Base-by-base conservation (phyloP, 2,113 vertebrate species). In the Nansenia antarctica region DNA sequence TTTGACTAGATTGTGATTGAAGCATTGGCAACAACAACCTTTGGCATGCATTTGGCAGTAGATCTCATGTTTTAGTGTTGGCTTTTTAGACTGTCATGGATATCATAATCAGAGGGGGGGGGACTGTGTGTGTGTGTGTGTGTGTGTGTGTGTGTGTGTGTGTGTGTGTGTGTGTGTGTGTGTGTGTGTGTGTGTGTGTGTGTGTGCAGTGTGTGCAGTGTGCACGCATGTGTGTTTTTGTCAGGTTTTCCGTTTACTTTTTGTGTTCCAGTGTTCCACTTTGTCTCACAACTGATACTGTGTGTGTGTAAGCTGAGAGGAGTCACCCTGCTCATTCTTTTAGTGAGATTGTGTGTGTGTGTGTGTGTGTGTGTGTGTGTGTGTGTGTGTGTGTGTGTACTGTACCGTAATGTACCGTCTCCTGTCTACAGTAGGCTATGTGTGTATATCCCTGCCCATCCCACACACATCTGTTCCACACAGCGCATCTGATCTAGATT, bases 131-230 rank as follows among this genome's bases (percentile, higher is more conserved):
- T n/a, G n/a, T n/a, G n/a, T n/a, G n/a, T n/a, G n/a, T n/a, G n/a
- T n/a, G n/a, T n/a, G n/a, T n/a, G n/a, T n/a, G n/a, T n/a, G n/a
- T n/a, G n/a, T n/a, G n/a, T n/a, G n/a, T n/a, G n/a, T n/a, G n/a
- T n/a, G n/a, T n/a, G n/a, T n/a, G n/a, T n/a, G n/a, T n/a, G n/a
- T n/a, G n/a, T n/a, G n/a, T n/a, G n/a, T n/a, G n/a, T n/a, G n/a
- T n/a, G n/a, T n/a, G n/a, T n/a, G n/a, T n/a, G n/a, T n/a, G n/a
- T n/a, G n/a, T n/a, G n/a, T n/a, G n/a, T n/a, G n/a, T n/a, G n/a
- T n/a, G n/a, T 39, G 4, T 39, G 12, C 37, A 39, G 37, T 14
- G 9, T 39, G 15, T 14, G 12, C 81, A 2, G 93, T 93, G 91
- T 85, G 86, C 37, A 39, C 37, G n/a, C n/a, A 12, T 26, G 18